A percentile compares a stretch with the other conserved stretches of the same genome.
phyloP scores from a whole-genome alignment of 2,888 invertebrate species.

The Trissolcus japonicus region DNA sequence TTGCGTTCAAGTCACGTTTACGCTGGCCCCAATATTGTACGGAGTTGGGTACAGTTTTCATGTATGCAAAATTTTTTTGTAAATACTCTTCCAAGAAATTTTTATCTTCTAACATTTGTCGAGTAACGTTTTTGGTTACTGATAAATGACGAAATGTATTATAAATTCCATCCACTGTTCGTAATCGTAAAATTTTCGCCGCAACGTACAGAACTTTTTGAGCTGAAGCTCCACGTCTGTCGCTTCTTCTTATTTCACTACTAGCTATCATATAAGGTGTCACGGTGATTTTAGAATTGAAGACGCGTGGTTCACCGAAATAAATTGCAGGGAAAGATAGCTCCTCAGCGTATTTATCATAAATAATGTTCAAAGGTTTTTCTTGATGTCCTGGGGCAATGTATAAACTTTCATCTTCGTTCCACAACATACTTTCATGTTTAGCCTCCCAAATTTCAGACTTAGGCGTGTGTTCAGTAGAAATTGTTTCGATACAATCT shows the following conservation, averaged over 20 bases:
- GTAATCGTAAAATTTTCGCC: constrained; percentile 62
- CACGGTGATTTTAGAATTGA: constrained; percentile 14
- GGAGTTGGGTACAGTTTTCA: constrained; percentile 70
- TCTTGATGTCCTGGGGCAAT: too few relatives aligned
- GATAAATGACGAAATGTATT: constrained; percentile 63
- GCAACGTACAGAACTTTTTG: constrained; percentile 62
- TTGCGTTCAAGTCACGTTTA: constrained; percentile 73
- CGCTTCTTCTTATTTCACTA: constrained; percentile 62
- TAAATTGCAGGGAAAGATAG: background rate
- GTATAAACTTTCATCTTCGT: too few relatives aligned
- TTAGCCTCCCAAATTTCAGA: too few relatives aligned
- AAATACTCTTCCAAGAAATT: constrained; percentile 65
- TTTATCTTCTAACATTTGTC: constrained; percentile 63
- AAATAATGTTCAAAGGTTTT: background rate
- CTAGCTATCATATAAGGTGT: constrained; percentile 50
- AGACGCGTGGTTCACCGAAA: background rate
- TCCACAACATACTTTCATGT: too few relatives aligned
- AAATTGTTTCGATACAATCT: too few relatives aligned
- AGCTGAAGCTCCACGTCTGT: constrained; percentile 66
- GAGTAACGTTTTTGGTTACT: constrained; percentile 64
- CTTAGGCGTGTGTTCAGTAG: too few relatives aligned
- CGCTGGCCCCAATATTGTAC: constrained; percentile 69
- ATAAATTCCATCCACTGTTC: constrained; percentile 57
- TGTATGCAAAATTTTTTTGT: constrained; percentile 70
- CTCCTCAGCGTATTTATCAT: background rate